Base-by-base conservation (phyloP, 2,797 vertebrate species). In the Oreonectes daqikongensis region DNA sequence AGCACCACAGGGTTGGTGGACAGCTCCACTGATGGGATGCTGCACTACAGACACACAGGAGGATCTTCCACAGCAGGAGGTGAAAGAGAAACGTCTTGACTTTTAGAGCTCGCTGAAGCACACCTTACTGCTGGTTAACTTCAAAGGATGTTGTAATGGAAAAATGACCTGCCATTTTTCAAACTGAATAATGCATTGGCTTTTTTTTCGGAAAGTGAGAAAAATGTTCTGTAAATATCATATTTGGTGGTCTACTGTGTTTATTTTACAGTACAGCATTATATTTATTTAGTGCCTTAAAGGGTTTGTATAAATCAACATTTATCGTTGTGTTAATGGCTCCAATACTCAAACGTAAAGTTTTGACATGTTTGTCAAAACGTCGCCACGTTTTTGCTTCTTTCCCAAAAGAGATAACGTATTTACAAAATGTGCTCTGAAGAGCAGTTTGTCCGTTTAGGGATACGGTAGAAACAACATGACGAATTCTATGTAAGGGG, bases 1-100 rank as follows among this genome's bases (percentile, higher is more conserved):
- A 90, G 89, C 86, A 89, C 89, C 83, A 42, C 64, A 70, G n/a
- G 55, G 68, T 68, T 69, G 82, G 66, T 75, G 85, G 85, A 90
- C 89, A 90, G 87, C 85, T 87, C 87, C 85, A 70, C 57, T 38
- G 24, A 50, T 69, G 72, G 67, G 32, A 63, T 12, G 2, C 26
- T 35, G 53, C 32, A 79, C 30, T 32, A 66, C n/a, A 52, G 44
- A 68, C 66, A 65, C 69, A 69, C 53, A 32, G 12, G 35, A 75
- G 35, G 8, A 18, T 24, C 40, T 63, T 17, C 5, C 18, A 52
- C 42, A n/a, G 60, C 17, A 63, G 72, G 69, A 20, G 28, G 53
- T 75, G 66, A 70, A 44, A 18, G 22, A 26, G 42, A 42, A 44
- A 10, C 20, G 17, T 28, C 44, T 67, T 72, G 44, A 68, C 30